A percentile compares a stretch with the other conserved stretches of the same genome.
Evolutionary conservation across 2,113 vertebrate species (phyloP).

Genomic region (Bagarius yarrelli): DNA sequence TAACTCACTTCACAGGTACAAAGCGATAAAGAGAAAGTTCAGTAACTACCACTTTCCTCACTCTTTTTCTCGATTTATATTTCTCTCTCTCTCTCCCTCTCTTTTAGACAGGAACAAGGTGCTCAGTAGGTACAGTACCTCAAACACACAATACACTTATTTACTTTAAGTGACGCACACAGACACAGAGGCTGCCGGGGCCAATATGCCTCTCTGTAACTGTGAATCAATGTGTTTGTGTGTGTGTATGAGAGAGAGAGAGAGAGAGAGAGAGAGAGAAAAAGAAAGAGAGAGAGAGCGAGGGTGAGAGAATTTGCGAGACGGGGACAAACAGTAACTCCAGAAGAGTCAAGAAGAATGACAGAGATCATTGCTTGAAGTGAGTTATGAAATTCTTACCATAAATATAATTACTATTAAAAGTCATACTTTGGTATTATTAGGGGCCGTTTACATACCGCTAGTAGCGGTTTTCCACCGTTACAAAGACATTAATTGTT

Average conservation of each 20-base stretch:
- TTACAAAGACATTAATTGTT: no score
- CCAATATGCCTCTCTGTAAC: not conserved
- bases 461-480: no score
- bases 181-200: not conserved
- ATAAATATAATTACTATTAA: not conserved
- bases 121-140: constrained; percentile 10
- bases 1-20: constrained; percentile 15
- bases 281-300: no score
- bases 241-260: constrained; percentile 2
- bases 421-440: not conserved
- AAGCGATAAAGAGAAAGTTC: not conserved
- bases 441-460: no score
- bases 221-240: not conserved
- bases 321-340: not conserved
- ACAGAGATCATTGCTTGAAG: constrained; percentile 1
- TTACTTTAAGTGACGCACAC: constrained; percentile 29
- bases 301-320: no score
- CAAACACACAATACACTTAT: constrained; percentile 15
- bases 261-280: not conserved
- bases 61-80: not conserved
- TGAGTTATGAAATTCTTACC: not conserved
- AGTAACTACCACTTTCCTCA: not conserved
- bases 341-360: not conserved
- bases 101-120: not conserved
- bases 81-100: not conserved